These are phyloP conservation scores for Stomatorhinus ivindoensis DNA, from an alignment of 2,113 vertebrate species.

Conservation along the genomic window DNA sequence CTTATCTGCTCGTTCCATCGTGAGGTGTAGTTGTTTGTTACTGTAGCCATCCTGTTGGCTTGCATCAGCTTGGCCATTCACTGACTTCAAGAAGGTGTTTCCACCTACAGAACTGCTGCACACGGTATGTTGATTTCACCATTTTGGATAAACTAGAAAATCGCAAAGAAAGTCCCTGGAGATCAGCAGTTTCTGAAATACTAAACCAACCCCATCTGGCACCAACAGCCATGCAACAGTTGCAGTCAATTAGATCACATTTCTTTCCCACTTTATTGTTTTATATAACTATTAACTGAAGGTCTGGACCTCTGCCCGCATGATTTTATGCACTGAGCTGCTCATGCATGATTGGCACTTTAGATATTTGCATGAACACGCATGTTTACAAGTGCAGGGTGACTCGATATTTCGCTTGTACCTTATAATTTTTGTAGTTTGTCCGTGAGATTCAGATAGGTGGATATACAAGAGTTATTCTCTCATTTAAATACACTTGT, in stretches of 20 bases:
- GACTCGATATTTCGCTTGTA: neutral
- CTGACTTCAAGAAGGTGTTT: neutral
- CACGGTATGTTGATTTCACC: neutral
- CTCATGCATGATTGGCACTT: neutral
- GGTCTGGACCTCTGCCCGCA: neutral
- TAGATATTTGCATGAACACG: neutral
- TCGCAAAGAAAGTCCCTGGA: neutral
- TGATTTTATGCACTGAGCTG: neutral
- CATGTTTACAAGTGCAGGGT: neutral
- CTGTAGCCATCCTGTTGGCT: neutral
- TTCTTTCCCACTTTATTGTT: neutral
- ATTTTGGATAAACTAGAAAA: neutral
- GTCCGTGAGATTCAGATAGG: neutral
- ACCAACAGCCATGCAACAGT: neutral
- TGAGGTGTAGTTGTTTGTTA: neutral
- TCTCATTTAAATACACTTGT: neutral
- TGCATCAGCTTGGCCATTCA: neutral
- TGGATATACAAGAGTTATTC: neutral
- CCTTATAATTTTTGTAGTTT: neutral
- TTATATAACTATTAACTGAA: neutral
- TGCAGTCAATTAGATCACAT: neutral
- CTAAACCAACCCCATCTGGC: neutral
- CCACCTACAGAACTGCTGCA: neutral
- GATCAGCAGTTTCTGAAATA: neutral
- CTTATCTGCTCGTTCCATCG: neutral